Percentiles rank a stretch among this genome's conserved stretches.
Evolutionary conservation across 2,888 invertebrate species (phyloP).

Genomic region (Laothoe populi): DNA sequence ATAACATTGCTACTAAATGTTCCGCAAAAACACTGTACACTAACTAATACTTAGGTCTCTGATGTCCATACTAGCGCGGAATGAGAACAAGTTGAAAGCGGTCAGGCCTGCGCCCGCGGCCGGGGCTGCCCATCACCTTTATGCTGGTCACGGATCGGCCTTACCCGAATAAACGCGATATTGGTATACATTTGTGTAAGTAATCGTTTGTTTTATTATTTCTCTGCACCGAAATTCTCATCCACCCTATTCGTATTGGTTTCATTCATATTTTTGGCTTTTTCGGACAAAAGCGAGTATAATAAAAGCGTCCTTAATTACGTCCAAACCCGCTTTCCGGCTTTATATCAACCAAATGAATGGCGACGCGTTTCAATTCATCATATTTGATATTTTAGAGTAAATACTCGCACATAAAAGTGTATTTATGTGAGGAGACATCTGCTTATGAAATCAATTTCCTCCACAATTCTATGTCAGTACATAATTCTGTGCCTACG

Average conservation of each 20-base stretch:
- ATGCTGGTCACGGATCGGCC: conserved; percentile 68
- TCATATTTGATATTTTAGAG: conserved; percentile 36
- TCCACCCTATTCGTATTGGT: conserved; percentile 34
- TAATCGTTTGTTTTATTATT: conserved; percentile 67
- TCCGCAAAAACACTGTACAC: conserved; percentile 41
- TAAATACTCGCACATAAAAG: conserved; percentile 31
- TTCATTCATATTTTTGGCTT: conserved; percentile 32
- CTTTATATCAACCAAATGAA: conserved; percentile 30
- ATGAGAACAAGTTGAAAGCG: conserved; percentile 70
- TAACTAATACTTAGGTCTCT: conserved; percentile 68
- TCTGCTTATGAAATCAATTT: conserved; percentile 58
- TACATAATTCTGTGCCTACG: conserved; percentile 42
- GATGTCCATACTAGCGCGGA: conserved; percentile 55
- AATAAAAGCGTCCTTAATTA: conserved; percentile 31
- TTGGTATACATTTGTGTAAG: conserved; percentile 61
- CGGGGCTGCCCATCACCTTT: conserved; percentile 34
- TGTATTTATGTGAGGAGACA: conserved; percentile 39
- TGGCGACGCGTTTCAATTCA: conserved; percentile 30
- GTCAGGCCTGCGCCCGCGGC: conserved; percentile 35
- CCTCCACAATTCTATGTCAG: conserved; percentile 48
- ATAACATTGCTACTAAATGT: neutral
- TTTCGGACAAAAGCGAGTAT: conserved; percentile 23
- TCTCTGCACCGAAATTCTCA: conserved; percentile 45
- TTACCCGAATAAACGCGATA: conserved; percentile 52
- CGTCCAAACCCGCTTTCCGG: conserved; percentile 26